These are phyloP conservation scores for Stenoptilia bipunctidactyla DNA, from an alignment of 2,888 invertebrate species.

Conservation along the genomic window DNA sequence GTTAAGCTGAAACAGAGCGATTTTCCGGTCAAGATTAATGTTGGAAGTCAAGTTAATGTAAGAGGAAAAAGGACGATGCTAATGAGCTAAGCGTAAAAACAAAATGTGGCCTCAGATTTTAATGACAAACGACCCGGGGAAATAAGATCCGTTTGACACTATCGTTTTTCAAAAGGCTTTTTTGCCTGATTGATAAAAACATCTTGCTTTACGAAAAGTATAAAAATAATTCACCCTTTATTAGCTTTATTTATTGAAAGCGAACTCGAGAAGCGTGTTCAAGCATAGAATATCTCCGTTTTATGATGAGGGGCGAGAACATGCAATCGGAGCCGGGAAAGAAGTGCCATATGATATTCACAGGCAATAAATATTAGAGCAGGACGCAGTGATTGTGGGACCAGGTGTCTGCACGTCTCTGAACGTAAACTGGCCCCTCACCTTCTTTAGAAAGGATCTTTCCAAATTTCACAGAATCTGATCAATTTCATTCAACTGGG, in stretches of 20 bases:
- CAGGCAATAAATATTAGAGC: slow-evolving; percentile 66
- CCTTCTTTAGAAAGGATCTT: slow-evolving; percentile 31
- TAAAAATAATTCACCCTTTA: no score
- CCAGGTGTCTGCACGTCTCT: slow-evolving; percentile 42
- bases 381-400: slow-evolving; percentile 61
- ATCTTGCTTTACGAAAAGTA: no score
- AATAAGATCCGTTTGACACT: no score
- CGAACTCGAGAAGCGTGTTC: no score
- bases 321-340: slow-evolving; percentile 43
- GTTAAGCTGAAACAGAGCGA: slow-evolving; percentile 1
- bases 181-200: no score
- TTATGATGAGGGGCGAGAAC: slow-evolving; percentile 16
- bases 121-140: no score
- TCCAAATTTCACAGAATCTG: slow-evolving; percentile 11
- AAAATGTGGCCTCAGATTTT: no score
- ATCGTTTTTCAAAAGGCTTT: no score
- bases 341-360: slow-evolving; percentile 59
- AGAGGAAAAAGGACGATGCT: slow-evolving; percentile 1
- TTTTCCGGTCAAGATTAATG: slow-evolving; percentile 1
- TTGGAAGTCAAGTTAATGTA: not conserved
- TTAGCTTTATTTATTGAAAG: no score
- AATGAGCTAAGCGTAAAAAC: not conserved
- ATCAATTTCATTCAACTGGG: slow-evolving; percentile 10
- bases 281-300: not conserved
- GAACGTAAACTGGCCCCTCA: slow-evolving; percentile 26